Evolutionary conservation across 1,140 invertebrate genomes (phyloP).

Genomic region (Melitaea cinxia): DNA sequence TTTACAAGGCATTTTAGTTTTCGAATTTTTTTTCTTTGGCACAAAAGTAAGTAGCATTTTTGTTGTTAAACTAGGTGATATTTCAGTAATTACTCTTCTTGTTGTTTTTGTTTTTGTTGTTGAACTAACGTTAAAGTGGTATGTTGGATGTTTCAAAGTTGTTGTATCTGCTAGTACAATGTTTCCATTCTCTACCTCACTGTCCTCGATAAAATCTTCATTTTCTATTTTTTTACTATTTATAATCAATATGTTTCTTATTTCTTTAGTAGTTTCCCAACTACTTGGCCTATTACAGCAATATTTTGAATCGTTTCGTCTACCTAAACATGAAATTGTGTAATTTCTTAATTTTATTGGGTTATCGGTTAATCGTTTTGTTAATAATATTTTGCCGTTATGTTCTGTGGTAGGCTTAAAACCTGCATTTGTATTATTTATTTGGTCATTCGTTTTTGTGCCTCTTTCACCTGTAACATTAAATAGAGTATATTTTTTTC

Average conservation of each 20-base stretch:
- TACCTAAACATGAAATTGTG: neutral
- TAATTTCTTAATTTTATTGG: neutral
- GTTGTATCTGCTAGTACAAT: neutral
- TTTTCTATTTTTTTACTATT: constrained; percentile 2
- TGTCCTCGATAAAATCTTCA: neutral
- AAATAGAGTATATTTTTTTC: neutral
- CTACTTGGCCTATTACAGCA: constrained; percentile 38
- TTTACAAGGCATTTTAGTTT: neutral
- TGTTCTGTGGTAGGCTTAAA: no score
- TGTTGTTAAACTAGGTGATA: neutral
- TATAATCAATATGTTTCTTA: neutral
- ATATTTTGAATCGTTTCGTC: neutral
- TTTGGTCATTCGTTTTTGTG: neutral
- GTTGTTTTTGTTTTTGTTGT: neutral
- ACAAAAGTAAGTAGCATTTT: neutral
- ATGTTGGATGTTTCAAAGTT: neutral
- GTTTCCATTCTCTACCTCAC: neutral
- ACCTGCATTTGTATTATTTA: neutral
- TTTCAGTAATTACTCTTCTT: neutral
- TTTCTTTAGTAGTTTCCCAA: constrained; percentile 37
- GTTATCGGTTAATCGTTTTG: neutral
- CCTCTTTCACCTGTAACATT: neutral
- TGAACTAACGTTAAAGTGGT: neutral
- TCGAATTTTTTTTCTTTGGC: neutral
- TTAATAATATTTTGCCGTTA: neutral